A percentile compares a stretch with the other conserved stretches of the same genome.
phyloP scores from a whole-genome alignment of 2,113 vertebrate genomes.

The Gymnorhina tibicen region DNA sequence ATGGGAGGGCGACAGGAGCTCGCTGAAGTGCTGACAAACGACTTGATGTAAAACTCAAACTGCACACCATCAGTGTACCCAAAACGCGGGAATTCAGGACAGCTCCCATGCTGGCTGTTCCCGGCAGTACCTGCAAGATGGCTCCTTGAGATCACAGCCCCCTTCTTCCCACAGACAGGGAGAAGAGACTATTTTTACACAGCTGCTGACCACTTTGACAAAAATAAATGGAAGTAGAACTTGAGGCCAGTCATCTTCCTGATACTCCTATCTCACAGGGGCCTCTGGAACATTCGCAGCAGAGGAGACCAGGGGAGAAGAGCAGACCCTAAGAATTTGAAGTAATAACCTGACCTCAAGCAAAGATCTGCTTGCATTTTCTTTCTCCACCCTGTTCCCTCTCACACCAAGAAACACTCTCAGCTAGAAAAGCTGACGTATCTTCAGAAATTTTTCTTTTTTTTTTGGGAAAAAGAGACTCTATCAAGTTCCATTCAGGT shows the following conservation, averaged over 20 bases:
- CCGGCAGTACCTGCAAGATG: neutral
- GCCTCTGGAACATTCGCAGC: accelerated
- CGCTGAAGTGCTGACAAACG: neutral
- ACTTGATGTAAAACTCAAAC: neutral
- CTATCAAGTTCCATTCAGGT: neutral
- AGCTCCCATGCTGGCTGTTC: neutral
- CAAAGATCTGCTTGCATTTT: neutral
- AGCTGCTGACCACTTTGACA: neutral
- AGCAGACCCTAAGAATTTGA: neutral
- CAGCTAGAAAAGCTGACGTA: neutral
- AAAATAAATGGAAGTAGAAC: neutral
- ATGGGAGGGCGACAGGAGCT: neutral
- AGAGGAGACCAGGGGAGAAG: neutral
- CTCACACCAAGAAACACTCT: neutral
- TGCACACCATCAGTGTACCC: neutral
- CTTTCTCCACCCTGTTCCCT: neutral
- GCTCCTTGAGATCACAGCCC: neutral
- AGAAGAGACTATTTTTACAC: slow-evolving; percentile 7
- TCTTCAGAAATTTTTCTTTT: neutral
- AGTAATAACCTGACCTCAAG: neutral
- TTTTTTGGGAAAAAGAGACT: neutral
- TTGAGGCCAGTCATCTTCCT: neutral
- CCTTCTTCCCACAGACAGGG: neutral
- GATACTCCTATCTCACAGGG: neutral
- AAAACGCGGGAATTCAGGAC: accelerated